Base-by-base conservation (phyloP, 2,797 vertebrate species). In the Hydrocynus forskahlii region DNA sequence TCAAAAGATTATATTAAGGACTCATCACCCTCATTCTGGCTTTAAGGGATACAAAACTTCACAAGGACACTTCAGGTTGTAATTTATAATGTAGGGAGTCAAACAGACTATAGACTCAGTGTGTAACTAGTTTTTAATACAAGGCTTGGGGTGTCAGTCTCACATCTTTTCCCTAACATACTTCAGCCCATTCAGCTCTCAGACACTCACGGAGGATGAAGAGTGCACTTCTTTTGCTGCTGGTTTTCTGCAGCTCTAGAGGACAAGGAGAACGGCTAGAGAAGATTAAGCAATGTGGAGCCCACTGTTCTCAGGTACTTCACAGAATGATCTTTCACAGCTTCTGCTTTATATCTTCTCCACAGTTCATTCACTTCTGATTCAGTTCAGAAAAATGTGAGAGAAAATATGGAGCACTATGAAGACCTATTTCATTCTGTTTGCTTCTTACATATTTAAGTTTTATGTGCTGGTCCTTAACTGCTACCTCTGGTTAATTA, bases 251-350 rank as follows among this genome's bases (percentile, higher is more conserved):
- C 4, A 88, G 79, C 87, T 86, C 85, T 77, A 86, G 76, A 85
- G 82, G 78, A 66, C 81, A 85, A 66, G 86, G 25, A 77, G 43
- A 59, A n/a, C 60, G 38, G 57, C 80, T 91, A 82, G 89, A 92
- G 76, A 91, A 85, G 84, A 91, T 91, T 81, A 69, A 88, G 12
- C 67, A 23, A 29, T 94, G 92, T 81, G 79, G 74, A 62, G 87
- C 86, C 17, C 83, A 64, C 14, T 95, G 93, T 82, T 89, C 90
- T 79, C 84, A 93, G 93, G 94, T 95, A 93, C 91, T 40, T 54
- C 5, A 75, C 19, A 57, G 7, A 9, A 29, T 13, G 10, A 57
- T n/a, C 9, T 45, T 4, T 45, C 45, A 63, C 2, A 38, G 19
- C 5, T 76, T 50, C 19, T 60, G 14, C 25, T 13, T 2, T 23